phyloP scores from a whole-genome alignment of 2,888 invertebrate species.

The Diadegma fenestrale region DNA sequence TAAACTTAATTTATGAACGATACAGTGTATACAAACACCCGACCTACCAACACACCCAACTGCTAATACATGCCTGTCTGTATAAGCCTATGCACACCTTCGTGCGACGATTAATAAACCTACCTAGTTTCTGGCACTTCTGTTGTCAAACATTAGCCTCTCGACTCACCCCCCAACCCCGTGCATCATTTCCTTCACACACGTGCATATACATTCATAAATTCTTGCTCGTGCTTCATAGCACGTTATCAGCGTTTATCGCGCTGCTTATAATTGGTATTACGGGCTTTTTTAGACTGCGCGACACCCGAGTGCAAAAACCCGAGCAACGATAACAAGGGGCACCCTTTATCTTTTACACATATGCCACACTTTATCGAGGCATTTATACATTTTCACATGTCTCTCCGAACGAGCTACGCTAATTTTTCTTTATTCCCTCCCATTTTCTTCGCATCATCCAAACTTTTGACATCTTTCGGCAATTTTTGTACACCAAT shows the following conservation, averaged over 20 bases:
- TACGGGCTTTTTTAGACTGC: conserved; percentile 29
- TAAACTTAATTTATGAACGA: conserved; percentile 83
- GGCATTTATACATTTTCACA: conserved; percentile 25
- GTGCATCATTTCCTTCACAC: background rate
- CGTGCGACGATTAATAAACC: conserved; percentile 52
- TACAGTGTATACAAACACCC: conserved; percentile 71
- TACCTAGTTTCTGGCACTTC: conserved; percentile 79
- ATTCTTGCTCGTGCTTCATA: conserved; percentile 10
- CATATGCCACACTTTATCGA: conserved; percentile 22
- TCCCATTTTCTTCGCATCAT: background rate
- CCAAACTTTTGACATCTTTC: background rate
- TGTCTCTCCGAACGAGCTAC: background rate
- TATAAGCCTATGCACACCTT: background rate
- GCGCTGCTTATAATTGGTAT: conserved; percentile 40
- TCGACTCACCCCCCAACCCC: conserved; percentile 34
- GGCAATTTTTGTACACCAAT: background rate
- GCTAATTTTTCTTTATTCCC: background rate
- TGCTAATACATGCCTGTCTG: conserved; percentile 27
- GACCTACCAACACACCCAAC: conserved; percentile 70
- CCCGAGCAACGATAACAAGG: conserved; percentile 52
- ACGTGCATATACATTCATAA: conserved; percentile 1
- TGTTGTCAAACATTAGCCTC: conserved; percentile 70
- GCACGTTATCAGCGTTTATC: conserved; percentile 39
- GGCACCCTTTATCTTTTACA: conserved; percentile 43
- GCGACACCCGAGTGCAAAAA: conserved; percentile 32